Percentiles rank a stretch among this genome's conserved stretches.
phyloP scores from a whole-genome alignment of 2,113 vertebrate genomes.

The Anthoscopus minutus region DNA sequence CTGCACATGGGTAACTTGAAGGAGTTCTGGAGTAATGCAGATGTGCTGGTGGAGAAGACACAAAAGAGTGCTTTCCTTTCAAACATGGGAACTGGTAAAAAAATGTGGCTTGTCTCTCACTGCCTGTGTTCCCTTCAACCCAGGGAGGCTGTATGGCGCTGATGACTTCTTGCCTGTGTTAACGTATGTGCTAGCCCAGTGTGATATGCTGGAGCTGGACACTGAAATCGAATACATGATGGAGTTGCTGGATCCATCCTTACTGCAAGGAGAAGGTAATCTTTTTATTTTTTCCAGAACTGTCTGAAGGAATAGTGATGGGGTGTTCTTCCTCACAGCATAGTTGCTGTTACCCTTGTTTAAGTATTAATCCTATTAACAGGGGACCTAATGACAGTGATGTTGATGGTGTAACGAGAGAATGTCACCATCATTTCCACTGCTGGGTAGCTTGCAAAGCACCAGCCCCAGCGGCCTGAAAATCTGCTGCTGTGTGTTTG shows the following conservation, averaged over 20 bases:
- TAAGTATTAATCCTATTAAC: background rate
- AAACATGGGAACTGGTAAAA: background rate
- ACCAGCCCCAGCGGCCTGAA: background rate
- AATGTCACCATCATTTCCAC: background rate
- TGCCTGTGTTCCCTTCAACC: background rate
- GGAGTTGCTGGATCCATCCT: slow-evolving; percentile 90
- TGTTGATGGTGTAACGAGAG: background rate
- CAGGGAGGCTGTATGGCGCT: slow-evolving; percentile 94
- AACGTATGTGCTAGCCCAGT: slow-evolving; percentile 93
- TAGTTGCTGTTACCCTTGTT: background rate
- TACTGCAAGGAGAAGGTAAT: slow-evolving; percentile 94
- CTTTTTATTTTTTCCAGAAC: background rate
- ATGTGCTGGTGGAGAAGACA: background rate
- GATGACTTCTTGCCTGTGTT: slow-evolving; percentile 96
- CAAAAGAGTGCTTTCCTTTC: background rate
- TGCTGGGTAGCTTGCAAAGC: background rate
- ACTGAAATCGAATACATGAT: slow-evolving; percentile 96
- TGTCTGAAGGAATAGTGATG: background rate
- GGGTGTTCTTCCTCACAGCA: background rate
- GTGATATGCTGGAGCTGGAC: slow-evolving; percentile 92
- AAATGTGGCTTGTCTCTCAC: background rate
- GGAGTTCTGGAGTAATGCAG: background rate
- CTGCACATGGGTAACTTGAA: background rate
- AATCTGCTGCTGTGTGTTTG: background rate
- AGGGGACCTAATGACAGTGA: background rate